Evolutionary conservation across 2,113 vertebrate species (phyloP).

Genomic region (Etia nguti): DNA sequence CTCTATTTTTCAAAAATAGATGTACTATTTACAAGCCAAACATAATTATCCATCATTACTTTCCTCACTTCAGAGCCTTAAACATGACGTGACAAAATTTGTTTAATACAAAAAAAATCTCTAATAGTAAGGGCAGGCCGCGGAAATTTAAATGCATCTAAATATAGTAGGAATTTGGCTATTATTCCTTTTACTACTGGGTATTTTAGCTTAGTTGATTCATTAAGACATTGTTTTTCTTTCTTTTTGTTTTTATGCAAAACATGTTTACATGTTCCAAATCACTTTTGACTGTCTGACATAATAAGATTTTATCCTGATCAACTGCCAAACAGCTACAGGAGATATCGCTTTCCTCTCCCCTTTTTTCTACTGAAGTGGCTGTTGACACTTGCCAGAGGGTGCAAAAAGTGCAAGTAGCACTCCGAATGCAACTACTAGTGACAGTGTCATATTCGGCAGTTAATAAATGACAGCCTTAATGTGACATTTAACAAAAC

Average conservation of each 20-base stretch:
- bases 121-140: not conserved
- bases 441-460: constrained; percentile 32
- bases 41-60: not conserved
- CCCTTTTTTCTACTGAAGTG: not conserved
- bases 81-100: not conserved
- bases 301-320: constrained; percentile 9
- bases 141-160: not conserved
- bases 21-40: not conserved
- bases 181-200: not conserved
- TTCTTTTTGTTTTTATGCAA: not conserved
- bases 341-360: constrained; percentile 19
- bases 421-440: constrained; percentile 12
- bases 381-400: constrained; percentile 53
- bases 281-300: constrained; percentile 1
- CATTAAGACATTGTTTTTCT: not conserved
- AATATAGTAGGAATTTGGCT: not conserved
- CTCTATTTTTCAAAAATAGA: not conserved
- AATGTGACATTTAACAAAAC: constrained; percentile 39
- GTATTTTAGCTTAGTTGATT: not conserved
- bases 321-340: constrained; percentile 35
- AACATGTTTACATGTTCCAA: not conserved
- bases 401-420: constrained; percentile 40
- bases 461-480: not conserved
- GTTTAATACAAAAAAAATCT: not conserved
- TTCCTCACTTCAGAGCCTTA: not conserved